phyloP scores from a whole-genome alignment of 2,888 invertebrate genomes.

The Euphydryas editha region DNA sequence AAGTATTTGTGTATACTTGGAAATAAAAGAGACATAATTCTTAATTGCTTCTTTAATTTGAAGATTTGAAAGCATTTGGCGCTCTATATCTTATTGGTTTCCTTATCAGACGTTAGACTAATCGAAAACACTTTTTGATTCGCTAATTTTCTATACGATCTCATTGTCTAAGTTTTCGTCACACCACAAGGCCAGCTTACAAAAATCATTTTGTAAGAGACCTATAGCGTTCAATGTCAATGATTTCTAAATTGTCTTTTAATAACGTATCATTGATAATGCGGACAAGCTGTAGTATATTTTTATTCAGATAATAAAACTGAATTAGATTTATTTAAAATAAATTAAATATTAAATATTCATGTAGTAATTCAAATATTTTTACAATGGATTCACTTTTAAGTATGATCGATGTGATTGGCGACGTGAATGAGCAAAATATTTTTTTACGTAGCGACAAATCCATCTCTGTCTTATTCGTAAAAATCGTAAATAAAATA shows the following conservation, averaged over 20 bases:
- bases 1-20: no score
- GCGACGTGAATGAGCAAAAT: no score
- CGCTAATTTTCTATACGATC: conserved; percentile 22
- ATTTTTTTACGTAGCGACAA: no score
- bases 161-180: conserved; percentile 36
- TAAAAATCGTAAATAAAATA: no score
- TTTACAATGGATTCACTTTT: no score
- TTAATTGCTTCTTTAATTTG: no score
- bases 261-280: neutral
- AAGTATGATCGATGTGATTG: no score
- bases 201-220: conserved; percentile 38
- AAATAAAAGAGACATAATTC: no score
- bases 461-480: no score
- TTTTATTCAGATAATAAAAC: neutral
- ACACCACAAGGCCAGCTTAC: conserved; percentile 38
- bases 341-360: neutral
- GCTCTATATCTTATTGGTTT: no score
- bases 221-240: conserved; percentile 35
- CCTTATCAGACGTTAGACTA: conserved; percentile 3
- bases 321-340: neutral
- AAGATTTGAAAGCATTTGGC: no score
- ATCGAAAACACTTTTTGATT: conserved; percentile 5
- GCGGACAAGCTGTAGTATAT: neutral
- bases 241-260: conserved; percentile 18
- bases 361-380: no score